Evolutionary conservation across 2,113 vertebrate species (phyloP), one percentile per base, ranked within the genome.

Genomic region (Aramus guarauna): DNA sequence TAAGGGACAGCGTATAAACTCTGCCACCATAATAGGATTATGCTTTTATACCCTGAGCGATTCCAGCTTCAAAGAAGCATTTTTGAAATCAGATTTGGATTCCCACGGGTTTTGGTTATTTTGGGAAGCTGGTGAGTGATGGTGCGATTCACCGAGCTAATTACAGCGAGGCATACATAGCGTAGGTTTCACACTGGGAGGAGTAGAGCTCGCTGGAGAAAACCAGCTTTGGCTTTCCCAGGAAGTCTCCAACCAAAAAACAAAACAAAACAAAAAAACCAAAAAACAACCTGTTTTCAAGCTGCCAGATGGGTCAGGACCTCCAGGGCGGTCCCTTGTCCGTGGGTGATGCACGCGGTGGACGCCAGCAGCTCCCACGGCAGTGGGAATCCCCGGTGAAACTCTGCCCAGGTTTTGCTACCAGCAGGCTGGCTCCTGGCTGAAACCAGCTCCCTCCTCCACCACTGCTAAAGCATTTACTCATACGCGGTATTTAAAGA

Each of bases 311-410:
- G 22, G 79, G 58, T n/a, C 45, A 62, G 68, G 43, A 19, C 15
- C 32, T 48, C 12, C 56, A 32, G 41, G 50, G 9, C 1, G 36
- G 27, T 62, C n/a, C 26, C 48, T 63, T 34, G n/a, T 36, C 43
- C 1, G 0, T 1, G 11, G 7, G 29, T 0, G 8, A 60, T 36
- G 27, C 7, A 6, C 0, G 2, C 2, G 2, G 3, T 16, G 26
- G 18, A 18, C 4, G 23, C 45, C 43, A 6, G 77, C 23, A 60
- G 10, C 34, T 60, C 12, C 45, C 15, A 2, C 24, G 41, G 77
- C 62, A 11, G 2, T 18, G 53, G 81, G 68, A 56, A n/a, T 60
- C 55, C 32, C 53, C 0, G 0, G 16, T 20, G 80, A 72, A 68
- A n/a, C 22, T 4, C 3, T 55, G 59, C 59, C 47, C 41, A 9